These are phyloP conservation scores for Epinephelus lanceolatus DNA, from an alignment of 2,113 vertebrate species.

Conservation along the genomic window DNA sequence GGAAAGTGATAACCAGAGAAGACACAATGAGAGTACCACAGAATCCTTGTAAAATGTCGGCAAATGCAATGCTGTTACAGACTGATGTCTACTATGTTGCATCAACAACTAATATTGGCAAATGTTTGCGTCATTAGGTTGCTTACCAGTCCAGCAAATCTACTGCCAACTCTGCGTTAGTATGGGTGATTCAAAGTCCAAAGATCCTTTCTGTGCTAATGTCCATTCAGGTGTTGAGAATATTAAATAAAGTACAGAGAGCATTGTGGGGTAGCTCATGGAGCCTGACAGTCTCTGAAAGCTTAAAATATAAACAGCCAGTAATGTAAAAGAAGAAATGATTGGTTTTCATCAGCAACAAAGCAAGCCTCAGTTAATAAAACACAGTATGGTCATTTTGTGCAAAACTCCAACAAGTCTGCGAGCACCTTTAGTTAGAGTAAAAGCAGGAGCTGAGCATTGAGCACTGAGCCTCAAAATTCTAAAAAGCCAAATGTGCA, in stretches of 20 bases:
- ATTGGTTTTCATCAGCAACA: neutral
- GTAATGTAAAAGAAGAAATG: neutral
- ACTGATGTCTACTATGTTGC: constrained; percentile 41
- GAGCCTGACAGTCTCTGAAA: neutral
- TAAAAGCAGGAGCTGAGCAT: neutral
- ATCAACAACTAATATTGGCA: constrained; percentile 36
- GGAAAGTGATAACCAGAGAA: constrained; percentile 46
- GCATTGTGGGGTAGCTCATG: neutral
- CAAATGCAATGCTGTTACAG: constrained; percentile 21
- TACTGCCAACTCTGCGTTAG: neutral
- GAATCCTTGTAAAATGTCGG: constrained; percentile 12
- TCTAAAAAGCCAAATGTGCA: neutral
- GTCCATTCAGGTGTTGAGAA: neutral
- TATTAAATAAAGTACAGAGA: constrained; percentile 9
- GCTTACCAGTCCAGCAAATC: neutral
- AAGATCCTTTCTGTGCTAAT: neutral
- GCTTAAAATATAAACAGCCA: neutral
- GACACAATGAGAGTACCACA: constrained; percentile 12
- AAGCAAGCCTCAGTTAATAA: neutral
- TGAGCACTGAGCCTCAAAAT: neutral
- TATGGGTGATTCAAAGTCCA: neutral
- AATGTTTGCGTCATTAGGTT: constrained; percentile 31
- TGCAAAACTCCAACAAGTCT: neutral
- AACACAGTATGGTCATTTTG: neutral
- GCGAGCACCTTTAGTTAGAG: neutral